Evolutionary conservation across 2,113 vertebrate species (phyloP).

Genomic region (Pampusana beccarii): DNA sequence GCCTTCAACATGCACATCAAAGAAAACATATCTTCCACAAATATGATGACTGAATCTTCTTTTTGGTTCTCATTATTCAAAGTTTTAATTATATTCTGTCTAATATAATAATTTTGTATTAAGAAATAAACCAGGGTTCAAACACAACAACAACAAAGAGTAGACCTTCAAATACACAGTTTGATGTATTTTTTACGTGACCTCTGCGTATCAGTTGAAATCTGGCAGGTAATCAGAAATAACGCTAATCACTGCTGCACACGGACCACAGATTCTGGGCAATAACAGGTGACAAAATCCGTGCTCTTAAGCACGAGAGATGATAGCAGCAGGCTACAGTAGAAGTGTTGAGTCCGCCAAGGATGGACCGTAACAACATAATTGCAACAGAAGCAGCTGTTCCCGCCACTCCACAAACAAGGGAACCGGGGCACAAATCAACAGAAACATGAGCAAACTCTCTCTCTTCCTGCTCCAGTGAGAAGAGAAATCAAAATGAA

Average conservation of each 20-base stretch:
- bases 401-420: background rate
- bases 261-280: background rate
- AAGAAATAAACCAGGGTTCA: background rate
- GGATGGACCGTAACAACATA: background rate
- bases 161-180: background rate
- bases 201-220: background rate
- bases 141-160: background rate
- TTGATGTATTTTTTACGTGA: background rate
- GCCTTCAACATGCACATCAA: background rate
- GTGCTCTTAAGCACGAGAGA: background rate
- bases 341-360: too few relatives aligned
- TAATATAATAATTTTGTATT: background rate
- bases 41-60: background rate
- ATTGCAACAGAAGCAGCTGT: background rate
- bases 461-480: background rate
- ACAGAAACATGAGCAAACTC: background rate
- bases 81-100: background rate
- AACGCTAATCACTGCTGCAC: background rate
- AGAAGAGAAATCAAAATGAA: background rate
- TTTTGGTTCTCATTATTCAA: background rate
- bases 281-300: background rate
- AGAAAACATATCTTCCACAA: background rate
- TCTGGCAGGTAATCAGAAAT: background rate
- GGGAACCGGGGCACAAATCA: background rate
- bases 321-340: too few relatives aligned